Conservation (phyloP, 2,888 invertebrate genomes). For the Melipona beecheii region DNA sequence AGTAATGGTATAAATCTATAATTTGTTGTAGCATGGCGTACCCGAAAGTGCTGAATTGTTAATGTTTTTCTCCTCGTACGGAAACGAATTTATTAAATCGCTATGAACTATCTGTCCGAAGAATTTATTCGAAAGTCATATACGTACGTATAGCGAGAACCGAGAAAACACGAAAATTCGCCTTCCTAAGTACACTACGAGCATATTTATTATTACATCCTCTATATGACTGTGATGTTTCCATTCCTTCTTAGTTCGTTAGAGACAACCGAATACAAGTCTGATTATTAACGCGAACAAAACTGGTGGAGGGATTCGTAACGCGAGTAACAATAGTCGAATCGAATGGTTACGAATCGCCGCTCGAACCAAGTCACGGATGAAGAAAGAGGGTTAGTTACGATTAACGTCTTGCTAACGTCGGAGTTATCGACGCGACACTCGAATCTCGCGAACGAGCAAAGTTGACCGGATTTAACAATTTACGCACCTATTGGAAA, state of each 20-base stretch:
- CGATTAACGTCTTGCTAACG: slow-evolving; percentile 23
- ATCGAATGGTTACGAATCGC: slow-evolving; percentile 23
- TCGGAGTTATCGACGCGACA: slow-evolving; percentile 19
- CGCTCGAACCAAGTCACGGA: slow-evolving; percentile 8
- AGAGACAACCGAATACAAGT: slow-evolving; percentile 59
- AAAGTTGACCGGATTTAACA: slow-evolving; percentile 31
- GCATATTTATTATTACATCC: slow-evolving; percentile 65
- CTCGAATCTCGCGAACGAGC: slow-evolving; percentile 12
- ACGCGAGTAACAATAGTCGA: slow-evolving; percentile 6
- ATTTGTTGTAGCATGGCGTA: slow-evolving; percentile 48
- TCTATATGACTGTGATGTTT: slow-evolving; percentile 73
- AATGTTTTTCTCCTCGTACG: slow-evolving; percentile 56
- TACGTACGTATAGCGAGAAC: slow-evolving; percentile 17
- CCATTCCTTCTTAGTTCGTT: slow-evolving; percentile 68
- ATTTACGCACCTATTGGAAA: slow-evolving; percentile 22
- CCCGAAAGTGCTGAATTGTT: slow-evolving; percentile 50
- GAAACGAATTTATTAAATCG: slow-evolving; percentile 64
- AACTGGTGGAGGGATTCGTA: slow-evolving; percentile 20
- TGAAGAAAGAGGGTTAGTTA: not conserved
- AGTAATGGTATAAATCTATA: slow-evolving; percentile 37
- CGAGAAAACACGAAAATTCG: slow-evolving; percentile 39
- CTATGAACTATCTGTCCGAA: slow-evolving; percentile 59
- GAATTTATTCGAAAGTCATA: slow-evolving; percentile 58
- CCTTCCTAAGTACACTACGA: slow-evolving; percentile 61
- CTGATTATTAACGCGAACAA: slow-evolving; percentile 40